A percentile compares a stretch with the other conserved stretches of the same genome.
Conservation (phyloP, 2,888 invertebrate genomes). For the Perithous albicinctus region DNA sequence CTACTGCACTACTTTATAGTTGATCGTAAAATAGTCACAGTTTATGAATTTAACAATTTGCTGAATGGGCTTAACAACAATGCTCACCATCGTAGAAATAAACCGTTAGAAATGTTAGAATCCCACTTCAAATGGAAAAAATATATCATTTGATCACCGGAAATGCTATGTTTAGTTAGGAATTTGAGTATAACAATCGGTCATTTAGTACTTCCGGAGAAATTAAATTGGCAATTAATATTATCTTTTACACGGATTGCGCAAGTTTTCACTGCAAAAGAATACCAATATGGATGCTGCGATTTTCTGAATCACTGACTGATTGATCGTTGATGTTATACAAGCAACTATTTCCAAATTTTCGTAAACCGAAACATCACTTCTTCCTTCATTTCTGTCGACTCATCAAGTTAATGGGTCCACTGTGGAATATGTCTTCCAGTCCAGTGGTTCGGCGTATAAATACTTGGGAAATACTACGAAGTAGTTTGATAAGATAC, state of each 20-base stretch:
- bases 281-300: constrained; percentile 12
- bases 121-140: constrained; percentile 42
- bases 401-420: constrained; percentile 55
- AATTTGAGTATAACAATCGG: constrained; percentile 1
- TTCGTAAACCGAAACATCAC: constrained; percentile 6
- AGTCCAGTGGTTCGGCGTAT: no score
- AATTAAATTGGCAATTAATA: background rate
- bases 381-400: constrained; percentile 64
- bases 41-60: constrained; percentile 30
- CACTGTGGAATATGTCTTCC: constrained; percentile 54
- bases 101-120: constrained; percentile 12
- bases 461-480: no score
- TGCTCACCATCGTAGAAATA: constrained; percentile 21
- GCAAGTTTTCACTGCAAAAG: constrained; percentile 16
- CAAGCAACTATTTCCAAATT: constrained; percentile 30
- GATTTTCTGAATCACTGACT: constrained; percentile 22
- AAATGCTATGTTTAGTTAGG: constrained; percentile 12
- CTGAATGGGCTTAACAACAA: constrained; percentile 13
- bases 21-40: background rate
- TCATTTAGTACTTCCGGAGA: no score
- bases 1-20: constrained; percentile 43
- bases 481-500: no score
- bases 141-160: background rate
- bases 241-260: constrained; percentile 8
- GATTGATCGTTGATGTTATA: constrained; percentile 13